Evolutionary conservation across 1,140 invertebrate species (phyloP).

Genomic region (Cherax destructor): DNA sequence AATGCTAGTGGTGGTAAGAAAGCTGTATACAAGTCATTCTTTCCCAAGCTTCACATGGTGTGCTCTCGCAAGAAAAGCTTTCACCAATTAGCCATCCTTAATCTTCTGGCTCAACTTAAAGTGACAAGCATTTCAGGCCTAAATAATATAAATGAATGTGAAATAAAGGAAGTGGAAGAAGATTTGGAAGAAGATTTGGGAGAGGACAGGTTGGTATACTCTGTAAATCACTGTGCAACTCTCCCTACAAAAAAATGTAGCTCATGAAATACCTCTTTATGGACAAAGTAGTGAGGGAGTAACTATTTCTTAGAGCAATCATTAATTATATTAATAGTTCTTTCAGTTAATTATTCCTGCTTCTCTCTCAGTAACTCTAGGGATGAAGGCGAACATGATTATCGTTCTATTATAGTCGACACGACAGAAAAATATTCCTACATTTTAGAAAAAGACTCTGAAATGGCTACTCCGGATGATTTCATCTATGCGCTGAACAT

Average conservation of each 20-base stretch:
- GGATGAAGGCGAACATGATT: neutral
- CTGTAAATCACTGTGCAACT: neutral
- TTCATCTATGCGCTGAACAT: conserved; percentile 35
- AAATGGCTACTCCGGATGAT: conserved; percentile 40
- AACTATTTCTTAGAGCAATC: too few species aligned
- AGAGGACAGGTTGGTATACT: conserved; percentile 1
- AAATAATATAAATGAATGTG: neutral
- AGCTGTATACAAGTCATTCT: conserved; percentile 52
- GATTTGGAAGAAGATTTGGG: conserved; percentile 22
- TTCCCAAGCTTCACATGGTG: conserved; percentile 57
- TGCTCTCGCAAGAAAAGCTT: conserved; percentile 65
- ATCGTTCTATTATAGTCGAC: neutral
- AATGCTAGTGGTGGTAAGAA: conserved; percentile 29
- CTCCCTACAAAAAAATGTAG: too few species aligned
- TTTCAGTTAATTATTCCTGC: neutral
- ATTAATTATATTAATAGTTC: too few species aligned
- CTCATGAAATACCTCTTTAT: too few species aligned
- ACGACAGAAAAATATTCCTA: conserved; percentile 36
- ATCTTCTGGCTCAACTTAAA: conserved; percentile 23
- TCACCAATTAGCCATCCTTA: conserved; percentile 41
- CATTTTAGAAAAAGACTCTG: conserved; percentile 44
- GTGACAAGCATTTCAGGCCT: neutral
- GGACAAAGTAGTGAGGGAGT: too few species aligned
- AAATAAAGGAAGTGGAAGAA: conserved; percentile 27
- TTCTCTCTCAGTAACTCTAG: neutral